Conservation (phyloP, 1,140 invertebrate genomes). For the Meloidogyne floridensis region DNA sequence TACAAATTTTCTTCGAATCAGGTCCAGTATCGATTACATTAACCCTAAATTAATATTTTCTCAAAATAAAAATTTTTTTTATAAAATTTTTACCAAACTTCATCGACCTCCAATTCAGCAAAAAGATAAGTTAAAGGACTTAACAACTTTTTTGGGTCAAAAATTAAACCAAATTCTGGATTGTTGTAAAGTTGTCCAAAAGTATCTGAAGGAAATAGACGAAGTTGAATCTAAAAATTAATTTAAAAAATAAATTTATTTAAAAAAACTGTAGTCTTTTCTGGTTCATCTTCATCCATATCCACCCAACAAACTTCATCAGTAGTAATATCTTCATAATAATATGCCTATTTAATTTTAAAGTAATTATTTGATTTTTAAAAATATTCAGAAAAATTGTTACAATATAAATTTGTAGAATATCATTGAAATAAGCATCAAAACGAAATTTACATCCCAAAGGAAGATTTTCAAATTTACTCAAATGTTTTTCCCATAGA, state of each 20-base stretch:
- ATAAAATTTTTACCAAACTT: slow-evolving; percentile 6
- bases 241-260: neutral
- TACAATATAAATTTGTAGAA: slow-evolving; percentile 22
- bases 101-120: slow-evolving; percentile 3
- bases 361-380: no score
- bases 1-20: slow-evolving; percentile 13
- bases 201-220: neutral
- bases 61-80: neutral
- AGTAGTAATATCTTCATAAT: slow-evolving; percentile 10
- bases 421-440: slow-evolving; percentile 32
- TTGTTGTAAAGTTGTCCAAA: slow-evolving; percentile 1
- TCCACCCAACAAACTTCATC: slow-evolving; percentile 7
- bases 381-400: slow-evolving; percentile 11
- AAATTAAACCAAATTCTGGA: neutral
- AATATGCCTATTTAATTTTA: neutral
- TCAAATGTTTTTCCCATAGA: slow-evolving; percentile 27
- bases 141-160: neutral
- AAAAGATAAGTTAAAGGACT: neutral
- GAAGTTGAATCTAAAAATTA: neutral
- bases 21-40: slow-evolving; percentile 30
- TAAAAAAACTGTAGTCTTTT: neutral
- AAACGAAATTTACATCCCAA: slow-evolving; percentile 21
- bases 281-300: slow-evolving; percentile 15
- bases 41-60: neutral
- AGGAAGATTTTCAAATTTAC: slow-evolving; percentile 29